phyloP scores from a whole-genome alignment of 37 sponge, comb jelly and placozoan species.

The Spongilla lacustris region DNA sequence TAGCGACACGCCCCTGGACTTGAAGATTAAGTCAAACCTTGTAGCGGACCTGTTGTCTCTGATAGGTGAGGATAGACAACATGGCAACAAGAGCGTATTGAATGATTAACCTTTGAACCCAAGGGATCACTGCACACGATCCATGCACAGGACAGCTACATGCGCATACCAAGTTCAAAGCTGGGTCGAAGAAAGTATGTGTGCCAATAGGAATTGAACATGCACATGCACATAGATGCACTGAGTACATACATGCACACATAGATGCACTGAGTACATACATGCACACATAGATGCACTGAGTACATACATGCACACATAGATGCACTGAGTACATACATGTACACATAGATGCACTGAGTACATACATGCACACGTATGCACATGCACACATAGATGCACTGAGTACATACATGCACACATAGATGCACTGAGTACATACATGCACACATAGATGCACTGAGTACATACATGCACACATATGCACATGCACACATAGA shows the following conservation, averaged over 20 bases:
- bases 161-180: no score
- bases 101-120: background rate
- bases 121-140: background rate
- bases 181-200: no score
- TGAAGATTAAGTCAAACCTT: conserved; percentile 74
- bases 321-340: no score
- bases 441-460: background rate
- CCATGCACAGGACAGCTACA: background rate
- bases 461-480: no score
- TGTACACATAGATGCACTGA: no score
- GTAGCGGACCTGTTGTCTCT: conserved; percentile 48
- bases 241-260: no score
- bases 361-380: no score
- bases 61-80: conserved; percentile 18
- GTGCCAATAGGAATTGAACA: no score
- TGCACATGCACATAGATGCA: no score
- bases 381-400: background rate
- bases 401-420: no score
- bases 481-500: no score
- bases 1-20: conserved; percentile 77
- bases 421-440: background rate
- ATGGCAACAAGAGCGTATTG: background rate
- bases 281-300: background rate
- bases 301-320: background rate
- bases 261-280: no score